Base-by-base conservation (phyloP, 2,797 vertebrate species). In the Tympanoctomys barrerae region DNA sequence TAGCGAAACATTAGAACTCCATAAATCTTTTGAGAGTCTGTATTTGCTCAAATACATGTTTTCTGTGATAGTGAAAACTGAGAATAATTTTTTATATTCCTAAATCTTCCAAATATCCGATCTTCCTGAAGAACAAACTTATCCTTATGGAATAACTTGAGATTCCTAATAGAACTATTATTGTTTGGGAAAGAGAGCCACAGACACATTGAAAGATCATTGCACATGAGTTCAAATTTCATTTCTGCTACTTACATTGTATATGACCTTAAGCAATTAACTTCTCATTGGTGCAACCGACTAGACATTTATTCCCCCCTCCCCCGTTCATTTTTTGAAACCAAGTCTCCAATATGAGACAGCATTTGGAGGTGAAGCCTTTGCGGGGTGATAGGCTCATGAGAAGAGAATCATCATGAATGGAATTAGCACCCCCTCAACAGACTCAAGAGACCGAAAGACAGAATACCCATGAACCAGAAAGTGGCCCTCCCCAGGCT, bases 51-150 rank as follows among this genome's bases (percentile, higher is more conserved):
- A 57, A 24, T 85, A 57, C 57, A 54, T 36, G 22, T 13, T 96
- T 94, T 84, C 85, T 66, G 24, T 87, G 80, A 87, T 95, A 95
- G 28, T 87, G 70, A 42, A 42, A 42, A 95, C 92, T 85, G 66
- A 91, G 62, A 89, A 78, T 87, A 89, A 83, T 39, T 79, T 42
- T 52, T 79, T 54, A 87, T 61, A 21, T n/a, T 91, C 46, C 87
- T 91, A 93, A 88, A 36, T 94, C 89, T 95, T 94, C 61, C 75
- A 92, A 89, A 79, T 42, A 73, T 19, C 57, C 42, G 42, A 84
- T 70, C 89, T 83, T 96, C 89, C 71, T 91, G 84, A 96, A 95
- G 28, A 84, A 77, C 2, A 96, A 92, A 87, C 78, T 89, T 94
- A 95, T 24, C 24, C 94, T 87, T 83, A 28, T 52, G 33, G 46